A percentile compares a stretch with the other conserved stretches of the same genome.
phyloP scores from a whole-genome alignment of 2,113 vertebrate genomes.

The Cheirogaleus medius region DNA sequence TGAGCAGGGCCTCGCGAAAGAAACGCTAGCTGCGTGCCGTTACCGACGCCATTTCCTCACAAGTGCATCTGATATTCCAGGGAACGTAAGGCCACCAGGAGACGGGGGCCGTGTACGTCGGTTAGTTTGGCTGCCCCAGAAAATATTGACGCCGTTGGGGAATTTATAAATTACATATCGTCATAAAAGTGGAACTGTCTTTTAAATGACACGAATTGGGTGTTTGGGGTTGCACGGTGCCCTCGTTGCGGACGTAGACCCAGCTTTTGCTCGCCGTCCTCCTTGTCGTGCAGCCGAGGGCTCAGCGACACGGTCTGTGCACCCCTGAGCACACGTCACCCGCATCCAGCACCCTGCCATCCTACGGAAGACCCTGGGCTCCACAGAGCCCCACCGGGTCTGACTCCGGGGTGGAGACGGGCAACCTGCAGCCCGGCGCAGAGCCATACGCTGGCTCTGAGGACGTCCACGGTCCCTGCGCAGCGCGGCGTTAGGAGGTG shows the following conservation, averaged over 20 bases:
- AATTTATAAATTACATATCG: accelerated
- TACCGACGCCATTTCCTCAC: neutral
- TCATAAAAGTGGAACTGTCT: accelerated
- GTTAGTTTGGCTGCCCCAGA: accelerated
- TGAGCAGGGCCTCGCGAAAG: neutral
- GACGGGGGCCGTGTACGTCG: accelerated
- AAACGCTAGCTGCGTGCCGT: accelerated
- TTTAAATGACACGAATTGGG: accelerated
- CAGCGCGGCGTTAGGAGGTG: too few species aligned
- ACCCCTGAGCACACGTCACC: accelerated
- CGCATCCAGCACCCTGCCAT: too few species aligned
- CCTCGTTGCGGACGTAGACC: too few species aligned
- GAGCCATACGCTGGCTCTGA: neutral
- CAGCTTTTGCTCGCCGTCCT: neutral
- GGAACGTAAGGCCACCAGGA: accelerated
- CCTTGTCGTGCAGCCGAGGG: neutral
- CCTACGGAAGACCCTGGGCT: accelerated
- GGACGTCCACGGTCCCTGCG: neutral
- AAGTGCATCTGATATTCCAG: accelerated
- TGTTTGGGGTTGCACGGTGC: accelerated
- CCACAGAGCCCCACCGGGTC: neutral
- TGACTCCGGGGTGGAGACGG: neutral
- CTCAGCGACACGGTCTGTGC: accelerated
- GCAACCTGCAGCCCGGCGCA: accelerated
- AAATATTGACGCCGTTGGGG: accelerated